phyloP scores from a whole-genome alignment of 2,888 invertebrate genomes.

The Eubasilissa splendida region DNA sequence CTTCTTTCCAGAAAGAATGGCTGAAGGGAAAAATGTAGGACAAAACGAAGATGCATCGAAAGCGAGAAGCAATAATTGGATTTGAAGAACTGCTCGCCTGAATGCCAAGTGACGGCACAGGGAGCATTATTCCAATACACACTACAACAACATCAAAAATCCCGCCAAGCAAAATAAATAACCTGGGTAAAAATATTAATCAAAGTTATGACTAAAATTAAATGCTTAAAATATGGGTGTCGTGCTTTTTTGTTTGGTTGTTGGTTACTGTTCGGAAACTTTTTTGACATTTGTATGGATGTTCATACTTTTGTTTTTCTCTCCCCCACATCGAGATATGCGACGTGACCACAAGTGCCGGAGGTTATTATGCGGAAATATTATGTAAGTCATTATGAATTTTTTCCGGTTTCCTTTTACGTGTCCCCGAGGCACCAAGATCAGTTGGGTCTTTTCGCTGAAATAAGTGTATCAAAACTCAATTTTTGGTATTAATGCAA shows the following conservation, averaged over 20 bases:
- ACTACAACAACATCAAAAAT: neutral
- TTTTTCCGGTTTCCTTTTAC: conserved; percentile 2
- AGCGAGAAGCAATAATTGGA: conserved; percentile 59
- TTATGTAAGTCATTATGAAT: conserved; percentile 29
- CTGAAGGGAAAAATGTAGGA: conserved; percentile 55
- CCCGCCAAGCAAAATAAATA: neutral
- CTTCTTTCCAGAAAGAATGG: conserved; percentile 49
- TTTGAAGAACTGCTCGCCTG: conserved; percentile 57
- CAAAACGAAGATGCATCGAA: conserved; percentile 58
- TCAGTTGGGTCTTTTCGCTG: too few species aligned
- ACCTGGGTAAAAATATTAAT: neutral
- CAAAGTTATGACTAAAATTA: neutral
- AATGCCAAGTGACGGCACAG: conserved; percentile 54
- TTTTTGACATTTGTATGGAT: conserved; percentile 22
- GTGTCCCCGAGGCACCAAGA: neutral
- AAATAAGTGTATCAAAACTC: too few species aligned
- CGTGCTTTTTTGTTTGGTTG: neutral
- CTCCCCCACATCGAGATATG: conserved; percentile 39
- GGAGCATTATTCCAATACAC: conserved; percentile 8
- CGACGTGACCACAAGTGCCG: conserved; percentile 47
- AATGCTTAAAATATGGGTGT: neutral
- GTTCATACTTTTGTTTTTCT: conserved; percentile 29
- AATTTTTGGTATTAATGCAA: too few species aligned
- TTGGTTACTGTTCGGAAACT: neutral
- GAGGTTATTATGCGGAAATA: conserved; percentile 40